Evolutionary conservation across 2,888 invertebrate species (phyloP), one percentile per base, ranked within the genome.

Genomic region (Oithona nana): DNA sequence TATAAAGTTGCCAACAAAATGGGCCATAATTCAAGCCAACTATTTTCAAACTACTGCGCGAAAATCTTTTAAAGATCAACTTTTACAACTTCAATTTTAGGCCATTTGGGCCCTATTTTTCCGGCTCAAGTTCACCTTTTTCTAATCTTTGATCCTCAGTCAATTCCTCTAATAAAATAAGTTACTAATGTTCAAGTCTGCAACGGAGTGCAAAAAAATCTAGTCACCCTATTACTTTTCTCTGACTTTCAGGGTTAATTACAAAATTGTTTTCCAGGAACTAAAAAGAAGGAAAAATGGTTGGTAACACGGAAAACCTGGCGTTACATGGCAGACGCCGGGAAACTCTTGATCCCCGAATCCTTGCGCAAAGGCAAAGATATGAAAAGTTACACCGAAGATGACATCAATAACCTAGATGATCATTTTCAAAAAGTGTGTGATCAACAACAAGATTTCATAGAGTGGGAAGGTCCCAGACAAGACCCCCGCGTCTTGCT

Each of bases 271-370:
- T n/a, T n/a, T n/a, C 29, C 52, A 11, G 54, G 54, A 20, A 31
- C 62, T 8, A 64, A 62, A 54, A 64, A 64, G 55, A 61, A 54
- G 20, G 88, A 88, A 73, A 80, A 88, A 73, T 89, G 88, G 88
- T 77, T 88, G 65, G 78, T 88, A 64, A 88, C 88, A 54, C 77
- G 88, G 64, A 88, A 89, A 75, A 88, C 88, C 57, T 88, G 88
- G 88, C 79, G 86, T 68, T 88, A 88, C 73, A 89, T 89, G 88
- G 81, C 87, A n/a, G 88, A 88, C 68, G 87, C 88, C 30, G 88
- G 88, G 54, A 81, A 86, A 64, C 83, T 84, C 70, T 77, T 89
- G 59, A 82, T 88, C 64, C 88, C 88, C n/a, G 88, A 88, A 59
- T 84, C 84, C 24, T 66, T 66, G 30, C 31, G 64, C 58, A 66